Conservation (phyloP, 2,113 vertebrate genomes). For the Alectura lathami region DNA sequence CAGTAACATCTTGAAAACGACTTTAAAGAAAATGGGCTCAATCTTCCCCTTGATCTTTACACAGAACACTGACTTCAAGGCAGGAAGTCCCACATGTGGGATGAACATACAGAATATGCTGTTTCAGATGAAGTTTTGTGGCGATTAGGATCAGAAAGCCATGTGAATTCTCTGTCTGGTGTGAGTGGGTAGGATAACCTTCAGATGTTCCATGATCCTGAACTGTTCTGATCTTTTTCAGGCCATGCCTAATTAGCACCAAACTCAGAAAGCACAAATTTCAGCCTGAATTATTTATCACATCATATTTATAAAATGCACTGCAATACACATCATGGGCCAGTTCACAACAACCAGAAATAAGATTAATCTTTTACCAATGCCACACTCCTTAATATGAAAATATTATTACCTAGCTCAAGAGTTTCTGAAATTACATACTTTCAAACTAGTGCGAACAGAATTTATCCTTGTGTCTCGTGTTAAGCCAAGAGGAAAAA, state of each 20-base stretch:
- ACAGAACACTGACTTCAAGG: slow-evolving; percentile 52
- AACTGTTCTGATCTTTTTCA: slow-evolving; percentile 69
- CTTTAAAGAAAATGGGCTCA: slow-evolving; percentile 58
- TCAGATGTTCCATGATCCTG: slow-evolving; percentile 41
- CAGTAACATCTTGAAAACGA: slow-evolving; percentile 42
- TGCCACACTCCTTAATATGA: slow-evolving; percentile 4
- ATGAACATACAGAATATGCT: slow-evolving; percentile 60
- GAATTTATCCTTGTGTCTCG: slow-evolving; percentile 31
- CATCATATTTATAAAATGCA: slow-evolving; percentile 36
- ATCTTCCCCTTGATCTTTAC: slow-evolving; percentile 61
- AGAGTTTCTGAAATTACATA: slow-evolving; percentile 37
- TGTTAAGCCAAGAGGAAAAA: slow-evolving; percentile 34
- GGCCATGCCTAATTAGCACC: slow-evolving; percentile 62
- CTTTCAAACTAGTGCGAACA: slow-evolving; percentile 1
- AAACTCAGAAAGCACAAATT: slow-evolving; percentile 40
- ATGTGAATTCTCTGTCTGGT: background rate
- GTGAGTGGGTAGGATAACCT: slow-evolving; percentile 10
- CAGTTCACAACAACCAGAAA: slow-evolving; percentile 46
- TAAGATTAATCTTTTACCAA: slow-evolving; percentile 26
- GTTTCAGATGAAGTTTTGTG: slow-evolving; percentile 56
- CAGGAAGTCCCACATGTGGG: slow-evolving; percentile 14
- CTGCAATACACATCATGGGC: slow-evolving; percentile 4
- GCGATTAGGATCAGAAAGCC: slow-evolving; percentile 56
- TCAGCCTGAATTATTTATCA: slow-evolving; percentile 63
- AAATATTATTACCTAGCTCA: slow-evolving; percentile 52